These are phyloP conservation scores for Archegozetes longisetosus DNA, from an alignment of 1,140 invertebrate genomes.

Conservation along the genomic window DNA sequence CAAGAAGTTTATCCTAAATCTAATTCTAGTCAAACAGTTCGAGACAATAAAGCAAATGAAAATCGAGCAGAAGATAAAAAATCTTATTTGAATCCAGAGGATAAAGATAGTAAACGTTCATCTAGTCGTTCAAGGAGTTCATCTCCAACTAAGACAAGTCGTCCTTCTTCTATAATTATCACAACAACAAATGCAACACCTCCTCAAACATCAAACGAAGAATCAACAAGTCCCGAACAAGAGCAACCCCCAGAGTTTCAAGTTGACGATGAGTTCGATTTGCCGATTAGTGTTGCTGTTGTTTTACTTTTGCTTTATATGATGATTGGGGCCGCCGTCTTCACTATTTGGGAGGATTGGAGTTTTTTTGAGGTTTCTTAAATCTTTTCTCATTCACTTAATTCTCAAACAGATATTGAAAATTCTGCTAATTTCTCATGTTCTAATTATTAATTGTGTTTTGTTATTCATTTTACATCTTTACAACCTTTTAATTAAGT, in stretches of 20 bases:
- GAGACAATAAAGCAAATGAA: no score
- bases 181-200: neutral
- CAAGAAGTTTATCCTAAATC: no score
- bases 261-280: constrained; percentile 80
- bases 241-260: constrained; percentile 19
- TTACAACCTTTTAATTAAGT: no score
- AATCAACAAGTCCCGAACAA: neutral
- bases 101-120: neutral
- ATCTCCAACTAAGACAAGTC: neutral
- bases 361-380: constrained; percentile 65
- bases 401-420: no score
- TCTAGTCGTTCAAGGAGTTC: neutral
- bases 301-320: constrained; percentile 65
- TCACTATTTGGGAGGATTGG: constrained; percentile 64
- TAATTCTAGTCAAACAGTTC: no score
- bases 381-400: no score
- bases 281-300: constrained; percentile 71
- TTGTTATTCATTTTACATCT: no score
- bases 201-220: constrained; percentile 28
- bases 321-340: constrained; percentile 58
- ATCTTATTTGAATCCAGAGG: neutral
- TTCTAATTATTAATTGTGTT: no score
- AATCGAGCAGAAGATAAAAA: no score
- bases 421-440: no score
- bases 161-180: no score